Evolutionary conservation across 2,888 invertebrate genomes (phyloP).

Genomic region (Dusona sp.): DNA sequence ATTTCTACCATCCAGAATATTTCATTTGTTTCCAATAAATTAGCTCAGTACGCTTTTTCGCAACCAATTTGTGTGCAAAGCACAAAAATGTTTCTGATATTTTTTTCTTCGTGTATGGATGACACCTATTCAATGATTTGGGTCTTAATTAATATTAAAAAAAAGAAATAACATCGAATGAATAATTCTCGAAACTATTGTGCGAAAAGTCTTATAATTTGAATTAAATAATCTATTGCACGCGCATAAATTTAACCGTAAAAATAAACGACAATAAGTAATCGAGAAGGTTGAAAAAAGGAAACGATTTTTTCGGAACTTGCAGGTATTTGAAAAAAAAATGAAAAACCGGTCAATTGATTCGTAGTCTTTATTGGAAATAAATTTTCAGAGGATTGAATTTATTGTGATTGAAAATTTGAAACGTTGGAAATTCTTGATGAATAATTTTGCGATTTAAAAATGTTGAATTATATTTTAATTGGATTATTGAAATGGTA

Average conservation of each 20-base stretch:
- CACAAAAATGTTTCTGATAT: no score
- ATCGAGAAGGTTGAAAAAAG: neutral
- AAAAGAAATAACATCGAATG: no score
- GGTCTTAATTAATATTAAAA: no score
- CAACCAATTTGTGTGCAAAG: no score
- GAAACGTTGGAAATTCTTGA: neutral
- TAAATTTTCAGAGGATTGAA: neutral
- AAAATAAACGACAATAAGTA: neutral
- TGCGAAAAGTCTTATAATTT: neutral
- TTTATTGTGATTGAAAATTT: neutral
- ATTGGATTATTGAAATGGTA: neutral
- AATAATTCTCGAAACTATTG: neutral
- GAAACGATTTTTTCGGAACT: neutral
- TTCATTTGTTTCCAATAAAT: no score
- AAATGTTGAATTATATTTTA: neutral
- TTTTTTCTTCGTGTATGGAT: no score
- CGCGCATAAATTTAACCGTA: neutral
- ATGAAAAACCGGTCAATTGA: no score
- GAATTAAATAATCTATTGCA: neutral
- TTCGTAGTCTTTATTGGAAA: neutral
- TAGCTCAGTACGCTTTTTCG: no score
- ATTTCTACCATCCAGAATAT: no score
- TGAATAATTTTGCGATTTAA: neutral
- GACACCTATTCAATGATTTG: neutral
- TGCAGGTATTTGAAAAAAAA: no score